Evolutionary conservation across 2,113 vertebrate genomes (phyloP).

Genomic region (Alethe diademata): DNA sequence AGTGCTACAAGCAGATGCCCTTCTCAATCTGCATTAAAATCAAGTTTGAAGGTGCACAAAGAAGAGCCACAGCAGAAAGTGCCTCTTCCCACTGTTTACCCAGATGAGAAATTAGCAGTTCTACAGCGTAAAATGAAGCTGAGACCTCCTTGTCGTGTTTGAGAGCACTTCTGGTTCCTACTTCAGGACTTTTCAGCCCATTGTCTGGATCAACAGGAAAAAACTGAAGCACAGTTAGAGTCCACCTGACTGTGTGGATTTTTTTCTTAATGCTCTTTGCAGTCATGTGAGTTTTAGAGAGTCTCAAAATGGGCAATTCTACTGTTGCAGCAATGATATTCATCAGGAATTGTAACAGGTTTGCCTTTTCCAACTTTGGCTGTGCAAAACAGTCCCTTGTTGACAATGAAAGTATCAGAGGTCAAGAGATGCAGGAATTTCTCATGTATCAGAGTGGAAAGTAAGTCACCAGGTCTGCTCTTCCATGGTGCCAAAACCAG

Average conservation of each 20-base stretch:
- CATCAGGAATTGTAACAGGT: not conserved
- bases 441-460: not conserved
- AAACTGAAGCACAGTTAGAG: not conserved
- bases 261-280: not conserved
- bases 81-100: not conserved
- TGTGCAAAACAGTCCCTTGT: not conserved
- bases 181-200: not conserved
- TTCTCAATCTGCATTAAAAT: conserved; percentile 37
- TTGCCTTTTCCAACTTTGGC: not conserved
- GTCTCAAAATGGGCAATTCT: not conserved
- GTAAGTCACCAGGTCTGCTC: not conserved
- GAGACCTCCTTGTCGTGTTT: not conserved
- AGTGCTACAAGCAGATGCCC: not conserved
- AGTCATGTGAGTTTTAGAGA: fast-evolving
- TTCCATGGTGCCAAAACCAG: not conserved
- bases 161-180: not conserved
- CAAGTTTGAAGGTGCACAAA: not conserved
- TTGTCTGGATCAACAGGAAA: not conserved
- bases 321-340: not conserved
- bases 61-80: not conserved
- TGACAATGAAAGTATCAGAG: not conserved
- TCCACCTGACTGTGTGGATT: not conserved
- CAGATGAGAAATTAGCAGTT: not conserved
- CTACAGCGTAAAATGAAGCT: not conserved
- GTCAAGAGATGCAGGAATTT: not conserved